Conservation (phyloP, 2,888 invertebrate species). For the Nowickia ferox region DNA sequence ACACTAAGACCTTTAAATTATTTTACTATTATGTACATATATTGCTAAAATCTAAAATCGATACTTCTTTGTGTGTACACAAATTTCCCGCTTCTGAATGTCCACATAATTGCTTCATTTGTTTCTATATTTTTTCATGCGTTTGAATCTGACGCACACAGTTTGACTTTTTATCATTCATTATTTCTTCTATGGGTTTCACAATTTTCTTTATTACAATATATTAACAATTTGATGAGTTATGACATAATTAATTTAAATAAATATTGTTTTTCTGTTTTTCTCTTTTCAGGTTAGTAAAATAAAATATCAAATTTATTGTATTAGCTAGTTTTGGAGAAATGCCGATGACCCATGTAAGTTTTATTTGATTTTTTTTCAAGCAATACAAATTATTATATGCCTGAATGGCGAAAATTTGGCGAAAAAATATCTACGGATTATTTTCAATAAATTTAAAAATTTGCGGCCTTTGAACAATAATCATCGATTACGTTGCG, state of each 20-base stretch:
- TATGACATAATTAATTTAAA: neutral
- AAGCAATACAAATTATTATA: neutral
- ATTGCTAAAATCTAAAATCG: no score
- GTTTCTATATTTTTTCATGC: neutral
- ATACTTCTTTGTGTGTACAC: no score
- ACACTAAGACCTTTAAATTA: no score
- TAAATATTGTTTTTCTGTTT: neutral
- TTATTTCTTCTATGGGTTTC: neutral
- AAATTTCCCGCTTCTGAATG: neutral
- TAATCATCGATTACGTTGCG: no score
- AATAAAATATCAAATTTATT: neutral
- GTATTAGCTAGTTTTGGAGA: neutral
- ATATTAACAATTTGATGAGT: neutral
- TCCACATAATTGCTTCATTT: neutral
- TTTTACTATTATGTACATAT: no score
- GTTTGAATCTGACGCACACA: conserved; percentile 13
- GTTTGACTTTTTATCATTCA: neutral
- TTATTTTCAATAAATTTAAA: no score
- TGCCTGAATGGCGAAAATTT: no score
- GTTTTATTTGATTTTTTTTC: conserved; percentile 3
- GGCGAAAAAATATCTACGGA: no score
- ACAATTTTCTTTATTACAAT: neutral
- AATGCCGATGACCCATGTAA: neutral
- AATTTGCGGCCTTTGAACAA: no score
- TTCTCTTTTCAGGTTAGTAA: conserved; percentile 38